Evolutionary conservation across 2,113 vertebrate genomes (phyloP).

Genomic region (Lipotes vexillifer): DNA sequence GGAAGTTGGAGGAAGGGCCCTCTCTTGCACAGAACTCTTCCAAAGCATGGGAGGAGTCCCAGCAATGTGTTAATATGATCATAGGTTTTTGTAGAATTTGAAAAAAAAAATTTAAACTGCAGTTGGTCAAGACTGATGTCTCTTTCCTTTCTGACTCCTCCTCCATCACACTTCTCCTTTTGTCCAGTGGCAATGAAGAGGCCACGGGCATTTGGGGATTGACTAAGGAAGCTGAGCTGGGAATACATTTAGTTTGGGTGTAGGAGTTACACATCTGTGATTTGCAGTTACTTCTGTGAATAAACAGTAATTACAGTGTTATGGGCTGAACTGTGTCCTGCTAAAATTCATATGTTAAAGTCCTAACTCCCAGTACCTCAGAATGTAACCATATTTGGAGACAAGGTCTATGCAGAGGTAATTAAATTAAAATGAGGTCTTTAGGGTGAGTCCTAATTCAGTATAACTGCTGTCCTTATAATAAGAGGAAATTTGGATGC

Average conservation of each 20-base stretch:
- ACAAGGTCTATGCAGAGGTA: not conserved
- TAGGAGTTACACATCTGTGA: not conserved
- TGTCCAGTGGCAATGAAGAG: not conserved
- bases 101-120: not conserved
- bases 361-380: not conserved
- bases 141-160: not conserved
- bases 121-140: not conserved
- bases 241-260: not conserved
- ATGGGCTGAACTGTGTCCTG: not conserved
- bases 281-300: conserved; percentile 30
- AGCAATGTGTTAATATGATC: not conserved
- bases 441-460: not conserved
- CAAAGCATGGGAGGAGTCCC: not conserved
- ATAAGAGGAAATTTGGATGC: not conserved
- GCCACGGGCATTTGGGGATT: not conserved
- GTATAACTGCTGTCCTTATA: not conserved
- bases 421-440: conserved; percentile 21
- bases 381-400: not conserved
- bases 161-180: not conserved
- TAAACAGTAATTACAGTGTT: not conserved
- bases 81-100: conserved; percentile 26
- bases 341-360: not conserved
- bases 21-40: not conserved
- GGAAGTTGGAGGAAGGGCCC: not conserved
- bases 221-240: not conserved